A percentile compares a stretch with the other conserved stretches of the same genome.
phyloP scores from a whole-genome alignment of 1,140 invertebrate species.

The Brachionus asplanchnoidis region DNA sequence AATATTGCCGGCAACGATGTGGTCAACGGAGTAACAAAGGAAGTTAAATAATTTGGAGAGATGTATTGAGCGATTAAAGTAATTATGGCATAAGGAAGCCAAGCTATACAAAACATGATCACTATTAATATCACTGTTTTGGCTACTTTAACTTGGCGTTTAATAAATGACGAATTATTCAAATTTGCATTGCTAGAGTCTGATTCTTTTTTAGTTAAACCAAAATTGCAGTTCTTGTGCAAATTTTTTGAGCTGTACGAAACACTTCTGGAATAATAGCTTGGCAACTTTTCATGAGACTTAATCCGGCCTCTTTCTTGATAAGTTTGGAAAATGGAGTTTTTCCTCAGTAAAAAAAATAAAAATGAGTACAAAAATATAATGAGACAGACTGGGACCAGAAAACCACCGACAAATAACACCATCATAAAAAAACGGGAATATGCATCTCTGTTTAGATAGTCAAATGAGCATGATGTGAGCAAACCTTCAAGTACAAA shows the following conservation, averaged over 20 bases:
- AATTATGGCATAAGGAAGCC: slow-evolving; percentile 15
- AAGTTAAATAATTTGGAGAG: background rate
- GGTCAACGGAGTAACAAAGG: background rate
- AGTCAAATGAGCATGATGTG: slow-evolving; percentile 39
- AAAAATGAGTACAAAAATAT: background rate
- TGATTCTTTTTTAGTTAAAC: background rate
- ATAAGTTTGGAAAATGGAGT: background rate
- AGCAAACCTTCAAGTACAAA: slow-evolving; percentile 39
- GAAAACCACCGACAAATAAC: slow-evolving; percentile 27
- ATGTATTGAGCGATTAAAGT: background rate
- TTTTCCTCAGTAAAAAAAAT: background rate
- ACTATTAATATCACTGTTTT: slow-evolving; percentile 23
- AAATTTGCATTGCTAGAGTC: background rate
- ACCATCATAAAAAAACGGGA: slow-evolving; percentile 3
- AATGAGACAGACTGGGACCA: background rate
- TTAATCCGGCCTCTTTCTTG: background rate
- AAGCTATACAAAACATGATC: slow-evolving; percentile 5
- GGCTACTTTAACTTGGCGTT: background rate
- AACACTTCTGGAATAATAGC: background rate
- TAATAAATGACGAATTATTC: background rate
- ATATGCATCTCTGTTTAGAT: background rate
- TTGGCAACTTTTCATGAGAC: background rate
- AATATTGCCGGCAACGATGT: slow-evolving; percentile 25
- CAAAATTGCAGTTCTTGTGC: background rate
- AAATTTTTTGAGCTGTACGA: background rate